Percentiles rank a stretch among this genome's conserved stretches.
phyloP scores from a whole-genome alignment of 2,797 vertebrate species.

The Neosilurus hyrtlii region DNA sequence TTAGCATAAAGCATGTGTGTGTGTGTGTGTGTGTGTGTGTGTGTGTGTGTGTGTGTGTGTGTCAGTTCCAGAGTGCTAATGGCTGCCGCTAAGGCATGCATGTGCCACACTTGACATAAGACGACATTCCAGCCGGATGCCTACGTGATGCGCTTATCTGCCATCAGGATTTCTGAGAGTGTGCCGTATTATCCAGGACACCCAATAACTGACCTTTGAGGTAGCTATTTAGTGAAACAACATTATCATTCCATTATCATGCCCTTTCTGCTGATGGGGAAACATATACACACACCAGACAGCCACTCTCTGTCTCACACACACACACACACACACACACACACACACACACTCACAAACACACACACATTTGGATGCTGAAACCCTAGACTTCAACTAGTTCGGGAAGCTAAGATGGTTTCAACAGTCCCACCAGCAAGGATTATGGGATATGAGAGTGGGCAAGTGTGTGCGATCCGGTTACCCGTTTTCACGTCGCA shows the following conservation, averaged over 20 bases:
- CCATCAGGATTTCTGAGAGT: slow-evolving; percentile 65
- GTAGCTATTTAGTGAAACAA: slow-evolving; percentile 75
- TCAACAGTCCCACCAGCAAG: slow-evolving; percentile 70
- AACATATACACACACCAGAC: slow-evolving; percentile 61
- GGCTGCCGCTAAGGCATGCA: slow-evolving; percentile 35
- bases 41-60: slow-evolving; percentile 8
- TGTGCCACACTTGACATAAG: slow-evolving; percentile 37
- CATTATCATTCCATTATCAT: slow-evolving; percentile 71
- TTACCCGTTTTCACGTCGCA: slow-evolving; percentile 78
- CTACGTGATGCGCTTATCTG: slow-evolving; percentile 57
- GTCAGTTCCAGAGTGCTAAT: slow-evolving; percentile 48
- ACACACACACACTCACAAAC: slow-evolving; percentile 11
- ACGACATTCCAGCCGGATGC: slow-evolving; percentile 56
- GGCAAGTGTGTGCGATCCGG: slow-evolving; percentile 68
- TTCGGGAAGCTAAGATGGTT: slow-evolving; percentile 75
- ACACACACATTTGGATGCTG: slow-evolving; percentile 55
- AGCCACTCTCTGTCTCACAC: slow-evolving; percentile 25
- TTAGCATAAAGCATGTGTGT: slow-evolving; percentile 39
- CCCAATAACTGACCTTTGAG: slow-evolving; percentile 70
- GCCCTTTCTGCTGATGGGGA: slow-evolving; percentile 71
- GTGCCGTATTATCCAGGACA: slow-evolving; percentile 58
- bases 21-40: slow-evolving; percentile 30
- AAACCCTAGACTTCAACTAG: slow-evolving; percentile 75
- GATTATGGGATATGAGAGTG: slow-evolving; percentile 66
- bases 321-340: slow-evolving; percentile 29